Percentiles rank a stretch among this genome's conserved stretches.
phyloP scores from a whole-genome alignment of 1,140 invertebrate species.

The Paralvinella palmiformis region DNA sequence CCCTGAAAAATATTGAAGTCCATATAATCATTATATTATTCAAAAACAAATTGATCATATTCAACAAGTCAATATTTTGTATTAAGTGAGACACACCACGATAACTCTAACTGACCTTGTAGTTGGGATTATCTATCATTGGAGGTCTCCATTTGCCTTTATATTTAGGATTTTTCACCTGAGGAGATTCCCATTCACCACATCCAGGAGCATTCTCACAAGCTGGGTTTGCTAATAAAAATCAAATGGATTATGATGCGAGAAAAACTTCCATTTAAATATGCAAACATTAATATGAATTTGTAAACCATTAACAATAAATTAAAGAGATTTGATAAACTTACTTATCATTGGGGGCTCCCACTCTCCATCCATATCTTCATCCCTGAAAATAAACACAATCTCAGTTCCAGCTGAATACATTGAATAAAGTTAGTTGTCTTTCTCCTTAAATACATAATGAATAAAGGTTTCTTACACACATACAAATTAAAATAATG shows the following conservation, averaged over 20 bases:
- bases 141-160: constrained; percentile 75
- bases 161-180: constrained; percentile 83
- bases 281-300: background rate
- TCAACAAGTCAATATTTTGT: background rate
- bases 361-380: constrained; percentile 98
- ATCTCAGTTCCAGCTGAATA: too few relatives aligned
- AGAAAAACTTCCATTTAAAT: too few relatives aligned
- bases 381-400: constrained; percentile 60
- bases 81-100: background rate
- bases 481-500: background rate
- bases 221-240: constrained; percentile 65
- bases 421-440: too few relatives aligned
- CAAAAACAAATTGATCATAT: background rate
- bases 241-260: too few relatives aligned
- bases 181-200: constrained; percentile 80
- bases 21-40: background rate
- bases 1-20: constrained; percentile 47
- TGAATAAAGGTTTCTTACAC: background rate
- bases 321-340: constrained; percentile 18
- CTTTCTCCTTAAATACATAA: too few relatives aligned
- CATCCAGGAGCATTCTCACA: constrained; percentile 81
- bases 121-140: constrained; percentile 90
- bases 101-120: constrained; percentile 54
- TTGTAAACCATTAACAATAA: background rate
- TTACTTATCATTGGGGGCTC: constrained; percentile 78